Percentiles rank a stretch among this genome's conserved stretches.
These are phyloP conservation scores for Helleia helle DNA, from an alignment of 2,888 invertebrate genomes.

Conservation along the genomic window DNA sequence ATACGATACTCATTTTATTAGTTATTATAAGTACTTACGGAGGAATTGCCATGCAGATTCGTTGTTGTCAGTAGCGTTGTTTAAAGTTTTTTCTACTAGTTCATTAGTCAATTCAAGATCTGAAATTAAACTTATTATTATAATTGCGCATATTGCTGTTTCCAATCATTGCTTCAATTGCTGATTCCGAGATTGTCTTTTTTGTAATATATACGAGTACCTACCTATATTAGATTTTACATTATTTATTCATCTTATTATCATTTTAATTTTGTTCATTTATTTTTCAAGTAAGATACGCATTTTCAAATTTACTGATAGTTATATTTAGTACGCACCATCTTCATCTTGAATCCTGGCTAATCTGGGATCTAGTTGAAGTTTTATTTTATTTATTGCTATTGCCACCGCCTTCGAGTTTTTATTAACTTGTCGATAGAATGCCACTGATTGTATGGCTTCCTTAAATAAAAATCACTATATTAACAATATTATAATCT, in stretches of 20 bases:
- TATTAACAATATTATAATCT: too few relatives aligned
- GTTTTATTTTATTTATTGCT: conserved; percentile 39
- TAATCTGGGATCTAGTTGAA: conserved; percentile 41
- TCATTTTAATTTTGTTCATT: too few relatives aligned
- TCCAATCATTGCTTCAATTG: too few relatives aligned
- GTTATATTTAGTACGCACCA: conserved; percentile 3
- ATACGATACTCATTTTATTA: too few relatives aligned
- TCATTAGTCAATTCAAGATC: conserved; percentile 28
- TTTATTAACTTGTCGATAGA: conserved; percentile 35
- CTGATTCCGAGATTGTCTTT: too few relatives aligned
- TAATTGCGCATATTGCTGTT: too few relatives aligned
- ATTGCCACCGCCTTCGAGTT: conserved; percentile 39
- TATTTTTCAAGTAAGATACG: too few relatives aligned
- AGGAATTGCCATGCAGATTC: conserved; percentile 40
- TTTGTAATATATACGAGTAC: neutral
- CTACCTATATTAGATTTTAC: too few relatives aligned
- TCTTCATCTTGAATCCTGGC: conserved; percentile 33
- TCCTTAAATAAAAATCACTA: conserved; percentile 31
- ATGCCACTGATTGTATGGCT: conserved; percentile 43
- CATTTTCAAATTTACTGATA: too few relatives aligned
- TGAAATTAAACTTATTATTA: conserved; percentile 27
- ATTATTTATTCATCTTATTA: too few relatives aligned
- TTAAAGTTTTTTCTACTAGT: conserved; percentile 24
- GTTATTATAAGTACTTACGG: too few relatives aligned
- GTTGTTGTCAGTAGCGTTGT: conserved; percentile 11